Base-by-base conservation (phyloP, 2,113 vertebrate genomes). In the Terrapene triunguis region DNA sequence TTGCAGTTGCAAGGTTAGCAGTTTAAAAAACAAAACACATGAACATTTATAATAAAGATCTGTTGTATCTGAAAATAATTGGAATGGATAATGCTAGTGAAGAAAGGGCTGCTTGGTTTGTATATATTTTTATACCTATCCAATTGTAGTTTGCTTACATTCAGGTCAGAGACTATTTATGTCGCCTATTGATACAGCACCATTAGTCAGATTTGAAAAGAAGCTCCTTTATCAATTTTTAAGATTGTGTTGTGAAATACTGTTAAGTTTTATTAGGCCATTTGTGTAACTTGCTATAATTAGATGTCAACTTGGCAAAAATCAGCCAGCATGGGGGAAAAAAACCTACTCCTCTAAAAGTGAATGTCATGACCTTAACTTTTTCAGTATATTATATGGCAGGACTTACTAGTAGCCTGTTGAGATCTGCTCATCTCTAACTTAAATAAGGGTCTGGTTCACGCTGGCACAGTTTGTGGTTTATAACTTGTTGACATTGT, bases 281-380 rank as follows among this genome's bases (percentile, higher is more conserved):
- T 6, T 1, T 2, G 3, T 54, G 48, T 53, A 89, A 32, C 35
- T 86, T 89, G 50, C 47, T 38, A 53, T 50, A 82, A 47, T 24
- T 53, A 81, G n/a, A 86, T 53, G 87, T 32, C 27, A 13, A 76
- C 38, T 53, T 72, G 53, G 19, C 32, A 55, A 86, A 83, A n/a
- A 42, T 69, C 57, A 82, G 25, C 54, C 54, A 19, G 53, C 6
- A 9, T 48, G 84, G 79, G 0, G 87, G 88, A 85, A 94, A 79
- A n/a, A 21, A 27, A 7, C 44, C 53, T 89, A 59, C 42, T 86
- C 55, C 47, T 38, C 74, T 92, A 84, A 72, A 88, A 80, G 44
- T 86, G 85, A 88, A 90, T 95, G 81, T 65, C 81, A 57, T 84
- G 38, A 94, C 50, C 35, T 12, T 69, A 74, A 72, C 82, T 84